These are phyloP conservation scores for Sminthurides bifidus DNA, from an alignment of 1,140 invertebrate species.

Conservation along the genomic window DNA sequence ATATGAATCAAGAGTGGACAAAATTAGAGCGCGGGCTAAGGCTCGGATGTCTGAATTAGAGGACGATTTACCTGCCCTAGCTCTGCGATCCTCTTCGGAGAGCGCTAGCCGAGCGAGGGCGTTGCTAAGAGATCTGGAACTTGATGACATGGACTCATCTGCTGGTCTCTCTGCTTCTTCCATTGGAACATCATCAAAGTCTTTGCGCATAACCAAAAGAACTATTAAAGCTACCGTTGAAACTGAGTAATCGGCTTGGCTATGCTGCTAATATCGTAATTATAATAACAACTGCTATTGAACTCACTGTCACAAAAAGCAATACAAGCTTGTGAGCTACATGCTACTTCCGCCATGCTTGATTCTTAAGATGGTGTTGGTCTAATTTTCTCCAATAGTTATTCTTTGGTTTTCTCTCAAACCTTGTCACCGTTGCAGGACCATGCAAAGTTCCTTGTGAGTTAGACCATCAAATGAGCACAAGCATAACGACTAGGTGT, in stretches of 20 bases:
- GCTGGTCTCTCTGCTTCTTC: neutral
- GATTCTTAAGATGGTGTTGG: no score
- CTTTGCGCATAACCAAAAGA: constrained; percentile 10
- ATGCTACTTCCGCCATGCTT: no score
- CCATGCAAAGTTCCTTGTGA: no score
- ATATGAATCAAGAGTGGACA: neutral
- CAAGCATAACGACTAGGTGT: no score
- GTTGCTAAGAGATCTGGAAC: constrained; percentile 2
- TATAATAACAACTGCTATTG: no score
- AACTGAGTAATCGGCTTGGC: neutral
- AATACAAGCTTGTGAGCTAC: no score
- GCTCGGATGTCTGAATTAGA: constrained; percentile 1
- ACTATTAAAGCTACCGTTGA: constrained; percentile 13
- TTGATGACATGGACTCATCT: constrained; percentile 7
- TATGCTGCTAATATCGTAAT: no score
- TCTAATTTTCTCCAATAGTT: no score
- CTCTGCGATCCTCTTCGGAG: neutral
- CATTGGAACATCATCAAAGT: neutral
- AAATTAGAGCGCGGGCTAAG: constrained; percentile 1
- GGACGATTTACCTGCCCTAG: constrained; percentile 1
- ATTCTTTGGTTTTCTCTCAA: no score
- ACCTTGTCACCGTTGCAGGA: no score
- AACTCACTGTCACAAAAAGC: no score
- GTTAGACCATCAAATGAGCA: no score
- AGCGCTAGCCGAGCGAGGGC: neutral